Base-by-base conservation (phyloP, 1,140 invertebrate genomes). In the Dysdera silvatica region DNA sequence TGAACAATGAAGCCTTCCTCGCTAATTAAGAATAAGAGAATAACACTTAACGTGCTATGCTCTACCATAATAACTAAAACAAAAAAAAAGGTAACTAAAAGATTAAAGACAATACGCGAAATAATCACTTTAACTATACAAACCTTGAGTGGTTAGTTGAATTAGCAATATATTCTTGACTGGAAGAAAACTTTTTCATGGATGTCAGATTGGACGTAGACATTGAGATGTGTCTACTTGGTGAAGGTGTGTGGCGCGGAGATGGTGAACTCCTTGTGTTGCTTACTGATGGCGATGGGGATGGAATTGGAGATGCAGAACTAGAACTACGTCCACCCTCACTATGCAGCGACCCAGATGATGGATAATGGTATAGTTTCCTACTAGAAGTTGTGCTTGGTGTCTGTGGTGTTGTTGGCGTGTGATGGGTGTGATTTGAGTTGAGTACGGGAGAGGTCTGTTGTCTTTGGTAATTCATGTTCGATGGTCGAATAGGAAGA, bases 321-420 rank as follows among this genome's bases (percentile, higher is more conserved):
- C 84, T 89, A 32, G 87, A 89, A 70, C 87, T 89, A 35, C 86
- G 87, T 59, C 87, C 87, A 69, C 89, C 88, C n/a, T 73, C 72
- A 47, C 87, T 89, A 73, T 91, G 88, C 40, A 92, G 77, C 37
- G 87, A 89, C 32, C 87, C 87, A 45, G 87, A 90, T 5, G 87
- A 89, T 73, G 90, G 88, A 74, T 90, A 89, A 73, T 88, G 87
- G 33, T 86, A 61, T 0, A 67, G 51, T 3, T 54, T 29, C 4
- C 83, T 18, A 83, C 85, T 69, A 84, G 81, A 75, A 14, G 26
- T 28, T n/a, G n/a, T n/a, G 12, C 33, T 41, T 10, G 49, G 48
- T 35, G 53, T 51, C 12, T 60, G 55, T 48, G 51, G 49, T 12
- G 60, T 53, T n/a, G 48, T 62, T 7, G 56, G 49, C 8, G 57